Conservation (phyloP, 2,888 invertebrate genomes). For the Phasia obesa region DNA sequence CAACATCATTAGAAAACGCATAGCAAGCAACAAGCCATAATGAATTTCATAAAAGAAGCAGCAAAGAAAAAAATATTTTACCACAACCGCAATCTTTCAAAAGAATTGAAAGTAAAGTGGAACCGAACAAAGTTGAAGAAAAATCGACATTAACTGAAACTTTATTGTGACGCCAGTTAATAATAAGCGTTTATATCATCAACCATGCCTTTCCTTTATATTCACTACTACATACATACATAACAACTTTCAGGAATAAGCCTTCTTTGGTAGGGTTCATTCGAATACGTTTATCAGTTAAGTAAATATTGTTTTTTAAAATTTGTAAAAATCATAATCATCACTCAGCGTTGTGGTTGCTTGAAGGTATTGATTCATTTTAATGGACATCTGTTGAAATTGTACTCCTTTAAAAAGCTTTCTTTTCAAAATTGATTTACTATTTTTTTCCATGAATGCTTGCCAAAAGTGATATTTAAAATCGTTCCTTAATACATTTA, state of each 20-base stretch:
- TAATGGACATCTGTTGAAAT: no score
- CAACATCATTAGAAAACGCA: constrained; percentile 21
- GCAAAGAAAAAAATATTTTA: constrained; percentile 9
- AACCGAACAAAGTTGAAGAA: background rate
- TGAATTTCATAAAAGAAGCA: constrained; percentile 1
- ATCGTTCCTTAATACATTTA: no score
- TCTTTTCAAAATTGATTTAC: no score
- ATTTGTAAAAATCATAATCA: constrained; percentile 60
- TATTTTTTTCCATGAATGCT: no score
- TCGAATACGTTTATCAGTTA: constrained; percentile 35
- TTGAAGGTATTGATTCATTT: constrained; percentile 30
- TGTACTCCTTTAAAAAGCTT: no score
- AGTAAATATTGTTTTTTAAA: constrained; percentile 65
- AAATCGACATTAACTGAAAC: constrained; percentile 45
- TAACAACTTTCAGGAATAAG: constrained; percentile 20
- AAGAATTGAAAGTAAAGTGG: constrained; percentile 9
- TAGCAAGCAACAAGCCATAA: constrained; percentile 30
- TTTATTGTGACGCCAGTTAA: constrained; percentile 60
- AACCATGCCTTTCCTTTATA: constrained; percentile 20
- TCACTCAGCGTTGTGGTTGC: background rate
- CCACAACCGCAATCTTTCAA: constrained; percentile 51
- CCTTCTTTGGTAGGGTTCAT: constrained; percentile 15
- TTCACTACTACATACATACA: background rate
- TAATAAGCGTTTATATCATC: constrained; percentile 59
- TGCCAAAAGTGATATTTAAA: no score